Evolutionary conservation across 2,797 vertebrate species (phyloP), one percentile per base, ranked within the genome.

Genomic region (Etheostoma perlongum): DNA sequence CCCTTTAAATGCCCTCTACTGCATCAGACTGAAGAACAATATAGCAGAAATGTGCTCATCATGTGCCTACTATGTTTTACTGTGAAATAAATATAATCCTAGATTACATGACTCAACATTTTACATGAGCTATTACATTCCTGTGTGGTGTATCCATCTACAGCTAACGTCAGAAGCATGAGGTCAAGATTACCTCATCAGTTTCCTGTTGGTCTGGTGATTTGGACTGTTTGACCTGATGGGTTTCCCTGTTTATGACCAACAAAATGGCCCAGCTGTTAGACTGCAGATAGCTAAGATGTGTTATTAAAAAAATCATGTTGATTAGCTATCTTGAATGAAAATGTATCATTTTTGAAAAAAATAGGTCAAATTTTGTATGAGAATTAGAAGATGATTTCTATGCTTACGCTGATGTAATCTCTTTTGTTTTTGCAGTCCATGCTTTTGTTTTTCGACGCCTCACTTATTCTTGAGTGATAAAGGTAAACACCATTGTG

Each of bases 51-150:
- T 79, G 16, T 69, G 27, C 9, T 62, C 49, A 47, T 1, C 18
- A n/a, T 58, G 25, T 5, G 15, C 0, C 7, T 18, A 0, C 21
- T 40, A 1, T 40, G 36, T 27, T 27, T 55, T 21, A 49, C 2
- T 8, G 13, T 42, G 13, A 60, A 72, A 72, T 33, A 46, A 55
- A 46, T 1, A 4, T 23, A 42, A 19, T 47, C 18, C 61, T 65
- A 16, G 18, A 83, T 66, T 42, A 46, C 78, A 80, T 88, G 73
- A 88, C 52, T 88, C 74, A 74, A 60, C 59, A 52, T 2, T 36
- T 8, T 3, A 16, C 49, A 33, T 16, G n/a, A 69, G 60, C 21
- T 18, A 54, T 33, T 51, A 4, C 7, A 30, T 19, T 40, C 8
- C 5, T 67, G 7, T 58, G 21, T 33, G 11, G 21, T 61, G 18